These are phyloP conservation scores for Microcebus ravelobensis DNA, from an alignment of 2,113 vertebrate species.

Conservation along the genomic window DNA sequence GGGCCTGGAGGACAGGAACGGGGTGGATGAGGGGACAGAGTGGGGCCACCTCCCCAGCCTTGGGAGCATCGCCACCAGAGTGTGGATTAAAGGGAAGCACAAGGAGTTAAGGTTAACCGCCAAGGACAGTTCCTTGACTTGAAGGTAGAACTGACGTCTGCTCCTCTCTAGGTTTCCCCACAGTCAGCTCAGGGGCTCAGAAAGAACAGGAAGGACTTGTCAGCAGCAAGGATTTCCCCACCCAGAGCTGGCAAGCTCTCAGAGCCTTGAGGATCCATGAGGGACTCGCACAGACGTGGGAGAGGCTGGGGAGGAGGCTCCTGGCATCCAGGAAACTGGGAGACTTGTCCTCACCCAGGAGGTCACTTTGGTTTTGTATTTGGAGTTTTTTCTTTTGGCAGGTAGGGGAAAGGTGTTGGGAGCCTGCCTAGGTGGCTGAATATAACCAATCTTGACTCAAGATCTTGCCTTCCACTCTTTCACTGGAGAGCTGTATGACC, in stretches of 20 bases:
- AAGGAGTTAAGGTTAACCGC: background rate
- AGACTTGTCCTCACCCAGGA: background rate
- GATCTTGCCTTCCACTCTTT: background rate
- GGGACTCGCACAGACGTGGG: background rate
- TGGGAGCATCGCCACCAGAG: background rate
- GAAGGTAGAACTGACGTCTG: background rate
- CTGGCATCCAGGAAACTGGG: background rate
- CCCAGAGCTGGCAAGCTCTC: background rate
- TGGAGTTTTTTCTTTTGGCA: background rate
- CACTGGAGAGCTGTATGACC: background rate
- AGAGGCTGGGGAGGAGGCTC: background rate
- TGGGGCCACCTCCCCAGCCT: background rate
- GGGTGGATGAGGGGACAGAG: background rate
- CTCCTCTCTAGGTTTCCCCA: background rate
- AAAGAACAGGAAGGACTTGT: background rate
- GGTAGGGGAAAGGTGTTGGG: background rate
- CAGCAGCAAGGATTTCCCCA: background rate
- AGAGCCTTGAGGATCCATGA: background rate
- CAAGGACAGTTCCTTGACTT: background rate
- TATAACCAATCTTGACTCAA: background rate
- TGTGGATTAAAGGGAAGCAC: background rate
- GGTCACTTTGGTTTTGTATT: background rate
- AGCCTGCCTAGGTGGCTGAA: background rate
- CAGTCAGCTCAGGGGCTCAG: background rate
- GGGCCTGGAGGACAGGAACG: background rate